Evolutionary conservation across 2,113 vertebrate species (phyloP).

Genomic region (Hippocampus abdominalis): DNA sequence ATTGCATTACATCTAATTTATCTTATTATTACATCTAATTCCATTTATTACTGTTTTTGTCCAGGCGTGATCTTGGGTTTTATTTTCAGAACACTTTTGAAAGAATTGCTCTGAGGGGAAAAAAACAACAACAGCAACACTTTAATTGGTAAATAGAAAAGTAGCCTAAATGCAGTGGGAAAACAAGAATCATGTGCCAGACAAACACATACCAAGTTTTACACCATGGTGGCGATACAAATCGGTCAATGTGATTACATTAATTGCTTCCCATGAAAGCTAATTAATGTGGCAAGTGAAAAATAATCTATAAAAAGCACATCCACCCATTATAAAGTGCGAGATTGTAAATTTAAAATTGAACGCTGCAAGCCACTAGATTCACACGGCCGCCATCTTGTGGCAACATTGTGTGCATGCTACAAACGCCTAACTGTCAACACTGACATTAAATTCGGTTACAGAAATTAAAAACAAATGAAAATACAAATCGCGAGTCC

Average conservation of each 20-base stretch:
- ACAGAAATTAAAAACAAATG: background rate
- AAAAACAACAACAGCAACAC: background rate
- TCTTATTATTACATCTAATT: background rate
- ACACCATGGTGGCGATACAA: background rate
- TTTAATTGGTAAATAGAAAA: background rate
- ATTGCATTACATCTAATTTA: background rate
- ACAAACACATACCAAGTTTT: background rate
- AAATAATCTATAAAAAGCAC: background rate
- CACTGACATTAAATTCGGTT: background rate
- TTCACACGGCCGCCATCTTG: conserved; percentile 60
- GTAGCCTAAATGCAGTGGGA: background rate
- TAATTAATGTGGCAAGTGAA: background rate
- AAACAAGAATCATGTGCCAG: background rate
- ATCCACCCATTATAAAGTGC: background rate
- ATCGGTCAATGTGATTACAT: background rate
- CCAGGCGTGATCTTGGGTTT: conserved; percentile 11
- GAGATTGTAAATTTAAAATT: background rate
- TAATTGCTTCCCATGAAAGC: background rate
- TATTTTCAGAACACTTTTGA: conserved; percentile 4
- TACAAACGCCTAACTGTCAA: background rate
- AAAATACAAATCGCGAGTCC: background rate
- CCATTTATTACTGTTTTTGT: conserved; percentile 30
- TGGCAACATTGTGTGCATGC: conserved; percentile 28
- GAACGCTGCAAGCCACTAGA: conserved; percentile 14
- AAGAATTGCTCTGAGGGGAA: background rate